A percentile compares a stretch with the other conserved stretches of the same genome.
These are phyloP conservation scores for Hydroisotoma schaefferi DNA, from an alignment of 2,888 invertebrate genomes.

Conservation along the genomic window DNA sequence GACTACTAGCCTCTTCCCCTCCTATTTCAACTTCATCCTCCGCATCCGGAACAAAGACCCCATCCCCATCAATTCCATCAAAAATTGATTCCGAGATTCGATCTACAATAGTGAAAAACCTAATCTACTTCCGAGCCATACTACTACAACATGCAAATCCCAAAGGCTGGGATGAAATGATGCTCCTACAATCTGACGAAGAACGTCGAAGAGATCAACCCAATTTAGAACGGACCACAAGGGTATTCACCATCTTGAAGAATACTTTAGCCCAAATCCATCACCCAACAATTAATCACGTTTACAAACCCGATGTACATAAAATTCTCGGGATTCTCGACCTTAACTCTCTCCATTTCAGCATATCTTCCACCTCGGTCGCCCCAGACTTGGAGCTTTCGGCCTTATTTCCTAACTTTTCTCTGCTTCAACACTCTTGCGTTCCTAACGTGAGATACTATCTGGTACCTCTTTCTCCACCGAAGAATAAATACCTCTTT, in stretches of 20 bases:
- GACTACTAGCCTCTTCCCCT: background rate
- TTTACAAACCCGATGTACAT: constrained; percentile 45
- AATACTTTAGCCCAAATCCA: constrained; percentile 30
- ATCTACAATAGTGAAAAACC: constrained; percentile 34
- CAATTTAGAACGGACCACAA: constrained; percentile 43
- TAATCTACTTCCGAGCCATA: constrained; percentile 59
- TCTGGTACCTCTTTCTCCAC: constrained; percentile 50
- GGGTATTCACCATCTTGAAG: constrained; percentile 40
- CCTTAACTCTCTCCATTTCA: constrained; percentile 39
- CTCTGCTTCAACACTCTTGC: constrained; percentile 43
- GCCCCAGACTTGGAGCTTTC: constrained; percentile 29
- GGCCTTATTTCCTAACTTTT: constrained; percentile 38
- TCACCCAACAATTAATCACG: constrained; percentile 31
- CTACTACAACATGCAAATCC: constrained; percentile 60
- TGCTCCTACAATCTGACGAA: constrained; percentile 62
- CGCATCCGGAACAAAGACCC: too few species aligned
- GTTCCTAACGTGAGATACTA: constrained; percentile 40
- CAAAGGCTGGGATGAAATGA: constrained; percentile 58
- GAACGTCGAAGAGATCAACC: constrained; percentile 55
- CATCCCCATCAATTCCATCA: constrained; percentile 12
- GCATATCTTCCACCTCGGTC: constrained; percentile 17
- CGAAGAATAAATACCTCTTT: constrained; percentile 28
- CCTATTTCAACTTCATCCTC: background rate
- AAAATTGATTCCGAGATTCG: constrained; percentile 25
- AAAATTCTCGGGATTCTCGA: constrained; percentile 45